Evolutionary conservation across 2,113 vertebrate genomes (phyloP), one percentile per base, ranked within the genome.

Genomic region (Syngnathus scovelli): DNA sequence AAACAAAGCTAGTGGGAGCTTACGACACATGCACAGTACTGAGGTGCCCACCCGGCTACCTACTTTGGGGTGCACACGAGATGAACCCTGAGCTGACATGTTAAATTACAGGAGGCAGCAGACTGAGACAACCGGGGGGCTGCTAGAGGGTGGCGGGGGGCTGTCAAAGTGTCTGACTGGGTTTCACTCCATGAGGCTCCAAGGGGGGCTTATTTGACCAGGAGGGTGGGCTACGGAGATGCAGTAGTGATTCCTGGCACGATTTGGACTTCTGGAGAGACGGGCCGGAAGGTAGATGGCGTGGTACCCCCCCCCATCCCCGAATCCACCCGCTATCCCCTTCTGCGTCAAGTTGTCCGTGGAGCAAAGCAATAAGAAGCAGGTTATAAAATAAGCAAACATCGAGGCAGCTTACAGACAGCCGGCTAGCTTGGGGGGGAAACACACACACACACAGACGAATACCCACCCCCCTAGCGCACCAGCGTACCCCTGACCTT

Each of bases 401-500:
- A 86, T 73, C 43, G 70, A 74, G 75, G 72, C 72, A 77, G 79
- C 68, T 76, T 66, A 72, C 80, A 84, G 83, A 85, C 80, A 79
- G 83, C 11, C 76, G 69, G 78, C 67, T 82, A 77, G 78, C 75
- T 55, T 63, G 72, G 77, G 74, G 80, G 48, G 16, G 48, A 21
- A 76, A 60, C 41, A 55, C 63, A 64, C 61, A 66, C 51, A 66
- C 64, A 69, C 65, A 65, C 67, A 71, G 55, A 61, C 46, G 61
- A 33, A 58, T n/a, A 64, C 41, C 54, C 21, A 33, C 27, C 61
- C 61, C n/a, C 12, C n/a, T 44, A 21, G n/a, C 13, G 12, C 39
- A 23, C 18, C 27, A 38, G 54, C 61, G 13, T 82, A 74, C 79
- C 88, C 85, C 85, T 93, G 91, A 92, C 93, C 92, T 93, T 93